Percentiles rank a stretch among this genome's conserved stretches.
These are phyloP conservation scores for Sciurus carolinensis DNA, from an alignment of 2,797 vertebrate genomes.

Conservation along the genomic window DNA sequence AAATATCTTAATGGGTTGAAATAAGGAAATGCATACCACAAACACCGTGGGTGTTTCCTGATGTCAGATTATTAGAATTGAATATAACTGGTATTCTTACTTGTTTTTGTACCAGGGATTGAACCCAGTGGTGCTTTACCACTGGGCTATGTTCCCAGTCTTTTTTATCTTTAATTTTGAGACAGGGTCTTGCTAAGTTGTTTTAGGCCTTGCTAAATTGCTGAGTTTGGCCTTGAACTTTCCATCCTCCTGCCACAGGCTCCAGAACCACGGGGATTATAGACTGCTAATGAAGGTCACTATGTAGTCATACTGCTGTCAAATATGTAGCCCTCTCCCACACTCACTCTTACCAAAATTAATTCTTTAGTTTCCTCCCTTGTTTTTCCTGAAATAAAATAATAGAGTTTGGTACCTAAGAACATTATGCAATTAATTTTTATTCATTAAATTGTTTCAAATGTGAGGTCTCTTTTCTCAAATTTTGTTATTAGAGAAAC, in stretches of 20 bases:
- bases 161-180: too few species aligned
- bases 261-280: too few species aligned
- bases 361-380: not conserved
- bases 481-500: not conserved
- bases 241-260: not conserved
- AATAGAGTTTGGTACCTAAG: not conserved
- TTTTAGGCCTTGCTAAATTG: too few species aligned
- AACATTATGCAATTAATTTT: conserved; percentile 27
- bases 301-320: not conserved
- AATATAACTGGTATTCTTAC: conserved; percentile 26
- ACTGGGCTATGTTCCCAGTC: too few species aligned
- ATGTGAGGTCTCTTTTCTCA: not conserved
- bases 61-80: not conserved
- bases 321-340: not conserved
- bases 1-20: not conserved
- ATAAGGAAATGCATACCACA: not conserved
- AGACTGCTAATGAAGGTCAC: not conserved
- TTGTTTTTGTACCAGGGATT: too few species aligned
- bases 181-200: too few species aligned
- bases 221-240: not conserved
- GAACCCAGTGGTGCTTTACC: too few species aligned
- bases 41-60: not conserved
- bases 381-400: not conserved
- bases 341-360: not conserved
- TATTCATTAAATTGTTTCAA: conserved; percentile 14